phyloP scores from a whole-genome alignment of 1,140 invertebrate species.

The Anagrus nilaparvatae region DNA sequence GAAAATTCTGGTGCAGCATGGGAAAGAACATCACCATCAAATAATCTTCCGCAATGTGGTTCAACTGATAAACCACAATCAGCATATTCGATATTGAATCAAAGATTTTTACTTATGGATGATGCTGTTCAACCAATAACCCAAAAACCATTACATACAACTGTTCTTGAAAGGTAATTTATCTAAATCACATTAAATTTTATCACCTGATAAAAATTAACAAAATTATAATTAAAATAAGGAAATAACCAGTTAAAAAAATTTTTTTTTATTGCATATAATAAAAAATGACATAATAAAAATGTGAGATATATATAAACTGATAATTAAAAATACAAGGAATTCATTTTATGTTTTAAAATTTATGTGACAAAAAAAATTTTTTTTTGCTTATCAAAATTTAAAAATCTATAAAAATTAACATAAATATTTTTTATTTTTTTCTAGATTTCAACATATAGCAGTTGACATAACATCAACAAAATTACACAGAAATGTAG shows the following conservation, averaged over 20 bases:
- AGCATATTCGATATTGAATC: no score
- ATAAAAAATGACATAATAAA: neutral
- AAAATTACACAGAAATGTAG: slow-evolving; percentile 52
- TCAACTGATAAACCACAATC: no score
- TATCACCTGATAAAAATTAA: neutral
- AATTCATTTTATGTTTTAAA: no score
- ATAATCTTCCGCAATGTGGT: no score
- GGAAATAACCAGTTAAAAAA: neutral
- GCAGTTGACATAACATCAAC: slow-evolving; percentile 65
- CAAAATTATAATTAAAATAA: no score
- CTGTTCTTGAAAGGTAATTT: slow-evolving; percentile 51
- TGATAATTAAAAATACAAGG: no score
- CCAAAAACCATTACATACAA: slow-evolving; percentile 56
- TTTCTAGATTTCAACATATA: slow-evolving; percentile 57
- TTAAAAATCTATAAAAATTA: neutral
- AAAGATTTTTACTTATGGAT: slow-evolving; percentile 82
- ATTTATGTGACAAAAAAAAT: no score
- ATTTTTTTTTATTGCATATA: neutral
- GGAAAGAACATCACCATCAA: no score
- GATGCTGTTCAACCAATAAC: slow-evolving; percentile 66
- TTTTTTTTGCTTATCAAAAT: neutral
- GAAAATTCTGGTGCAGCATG: slow-evolving; percentile 65
- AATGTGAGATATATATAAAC: no score
- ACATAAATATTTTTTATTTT: neutral
- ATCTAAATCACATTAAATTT: no score